Conservation (phyloP, 2,888 invertebrate species). For the Heteromyza rotundicornis region DNA sequence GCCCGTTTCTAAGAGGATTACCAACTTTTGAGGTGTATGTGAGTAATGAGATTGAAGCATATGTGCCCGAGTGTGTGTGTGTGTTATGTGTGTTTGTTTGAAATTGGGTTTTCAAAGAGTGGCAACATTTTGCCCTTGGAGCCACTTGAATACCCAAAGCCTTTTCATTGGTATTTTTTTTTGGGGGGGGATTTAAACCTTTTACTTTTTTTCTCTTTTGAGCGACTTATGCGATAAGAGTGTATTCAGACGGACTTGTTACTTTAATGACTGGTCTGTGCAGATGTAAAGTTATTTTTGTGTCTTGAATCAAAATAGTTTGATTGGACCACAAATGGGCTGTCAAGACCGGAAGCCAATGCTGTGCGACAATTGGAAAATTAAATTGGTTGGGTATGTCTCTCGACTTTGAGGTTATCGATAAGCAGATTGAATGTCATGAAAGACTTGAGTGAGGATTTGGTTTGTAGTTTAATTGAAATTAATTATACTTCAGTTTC, state of each 20-base stretch:
- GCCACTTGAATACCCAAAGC: slow-evolving; percentile 12
- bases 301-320: slow-evolving; percentile 19
- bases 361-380: slow-evolving; percentile 6
- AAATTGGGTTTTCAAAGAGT: slow-evolving; percentile 10
- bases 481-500: too few species aligned
- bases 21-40: too few species aligned
- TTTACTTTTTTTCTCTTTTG: slow-evolving; percentile 16
- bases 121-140: slow-evolving; percentile 7
- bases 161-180: slow-evolving; percentile 17
- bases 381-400: too few species aligned
- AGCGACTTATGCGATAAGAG: slow-evolving; percentile 20
- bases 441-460: too few species aligned
- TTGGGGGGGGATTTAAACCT: slow-evolving; percentile 7
- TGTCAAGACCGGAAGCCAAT: slow-evolving; percentile 26
- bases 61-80: neutral
- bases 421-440: too few species aligned
- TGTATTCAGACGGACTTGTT: neutral
- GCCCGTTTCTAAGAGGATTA: slow-evolving; percentile 25
- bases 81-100: neutral
- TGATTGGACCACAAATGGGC: slow-evolving; percentile 16
- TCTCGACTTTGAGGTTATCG: too few species aligned
- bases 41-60: neutral
- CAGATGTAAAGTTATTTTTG: slow-evolving; percentile 3
- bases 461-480: too few species aligned
- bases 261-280: slow-evolving; percentile 8